Conservation (phyloP, 2,797 vertebrate species). For the Tapera naevia region DNA sequence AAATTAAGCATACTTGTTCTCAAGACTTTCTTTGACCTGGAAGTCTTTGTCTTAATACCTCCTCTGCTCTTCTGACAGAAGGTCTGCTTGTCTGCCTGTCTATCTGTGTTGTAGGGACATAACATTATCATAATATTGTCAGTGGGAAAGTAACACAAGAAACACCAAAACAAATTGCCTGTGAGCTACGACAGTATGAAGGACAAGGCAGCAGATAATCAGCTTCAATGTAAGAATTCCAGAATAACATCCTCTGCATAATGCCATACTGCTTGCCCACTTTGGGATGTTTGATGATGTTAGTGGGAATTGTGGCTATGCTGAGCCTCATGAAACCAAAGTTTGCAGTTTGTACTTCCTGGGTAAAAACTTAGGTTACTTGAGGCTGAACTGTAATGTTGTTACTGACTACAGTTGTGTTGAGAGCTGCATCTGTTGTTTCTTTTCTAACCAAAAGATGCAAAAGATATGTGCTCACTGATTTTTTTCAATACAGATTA, state of each 20-base stretch:
- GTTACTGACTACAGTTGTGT: neutral
- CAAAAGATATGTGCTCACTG: slow-evolving; percentile 71
- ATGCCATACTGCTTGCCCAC: accelerated
- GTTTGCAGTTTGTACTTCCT: neutral
- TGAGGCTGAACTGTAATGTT: neutral
- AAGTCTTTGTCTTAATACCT: neutral
- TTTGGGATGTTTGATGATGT: neutral
- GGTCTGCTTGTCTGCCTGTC: neutral
- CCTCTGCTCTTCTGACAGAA: neutral
- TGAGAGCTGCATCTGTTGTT: neutral
- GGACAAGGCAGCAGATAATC: neutral
- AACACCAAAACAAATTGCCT: accelerated
- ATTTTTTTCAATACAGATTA: slow-evolving; percentile 62
- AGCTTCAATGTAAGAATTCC: neutral
- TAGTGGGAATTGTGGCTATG: neutral
- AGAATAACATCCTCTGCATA: neutral
- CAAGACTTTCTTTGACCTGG: neutral
- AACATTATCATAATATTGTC: neutral
- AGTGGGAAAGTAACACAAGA: neutral
- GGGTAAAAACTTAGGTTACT: neutral
- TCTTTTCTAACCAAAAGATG: slow-evolving; percentile 63
- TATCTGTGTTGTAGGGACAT: neutral
- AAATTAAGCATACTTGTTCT: neutral
- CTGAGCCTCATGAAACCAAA: neutral
- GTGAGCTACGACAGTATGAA: accelerated